phyloP scores from a whole-genome alignment of 2,888 invertebrate species.

The Carabus problematicus region DNA sequence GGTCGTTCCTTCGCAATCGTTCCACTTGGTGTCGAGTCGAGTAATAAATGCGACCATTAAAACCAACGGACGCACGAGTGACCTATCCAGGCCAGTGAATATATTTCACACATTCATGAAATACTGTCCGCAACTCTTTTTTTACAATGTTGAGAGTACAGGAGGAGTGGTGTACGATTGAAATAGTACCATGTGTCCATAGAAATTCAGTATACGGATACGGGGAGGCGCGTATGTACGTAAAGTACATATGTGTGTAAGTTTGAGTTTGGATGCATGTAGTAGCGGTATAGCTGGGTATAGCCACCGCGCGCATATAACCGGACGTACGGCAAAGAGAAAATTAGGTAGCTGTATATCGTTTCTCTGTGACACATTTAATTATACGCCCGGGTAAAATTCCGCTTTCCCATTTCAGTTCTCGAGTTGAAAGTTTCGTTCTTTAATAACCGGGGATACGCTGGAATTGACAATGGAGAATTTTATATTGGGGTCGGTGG shows the following conservation, averaged over 20 bases:
- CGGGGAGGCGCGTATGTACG: too few species aligned
- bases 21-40: conserved; percentile 3
- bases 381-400: conserved; percentile 25
- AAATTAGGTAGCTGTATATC: too few species aligned
- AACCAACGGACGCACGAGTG: conserved; percentile 28
- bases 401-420: conserved; percentile 9
- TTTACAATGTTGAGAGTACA: conserved; percentile 33
- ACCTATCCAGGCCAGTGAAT: conserved; percentile 22
- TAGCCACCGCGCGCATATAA: too few species aligned
- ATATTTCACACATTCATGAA: conserved; percentile 40
- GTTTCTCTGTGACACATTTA: conserved; percentile 34
- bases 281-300: too few species aligned
- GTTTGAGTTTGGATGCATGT: too few species aligned
- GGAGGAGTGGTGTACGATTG: conserved; percentile 29
- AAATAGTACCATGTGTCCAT: too few species aligned
- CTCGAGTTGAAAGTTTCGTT: conserved; percentile 23
- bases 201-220: too few species aligned
- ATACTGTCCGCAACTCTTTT: conserved; percentile 36
- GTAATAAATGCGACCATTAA: conserved; percentile 39
- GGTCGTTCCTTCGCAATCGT: not conserved
- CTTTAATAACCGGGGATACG: conserved; percentile 38
- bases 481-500: too few species aligned
- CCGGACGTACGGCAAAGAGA: too few species aligned
- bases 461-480: conserved; percentile 36
- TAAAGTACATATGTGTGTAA: too few species aligned